Percentiles rank a stretch among this genome's conserved stretches.
Conservation (phyloP, 1,140 invertebrate genomes). For the Papilio dardanus region DNA sequence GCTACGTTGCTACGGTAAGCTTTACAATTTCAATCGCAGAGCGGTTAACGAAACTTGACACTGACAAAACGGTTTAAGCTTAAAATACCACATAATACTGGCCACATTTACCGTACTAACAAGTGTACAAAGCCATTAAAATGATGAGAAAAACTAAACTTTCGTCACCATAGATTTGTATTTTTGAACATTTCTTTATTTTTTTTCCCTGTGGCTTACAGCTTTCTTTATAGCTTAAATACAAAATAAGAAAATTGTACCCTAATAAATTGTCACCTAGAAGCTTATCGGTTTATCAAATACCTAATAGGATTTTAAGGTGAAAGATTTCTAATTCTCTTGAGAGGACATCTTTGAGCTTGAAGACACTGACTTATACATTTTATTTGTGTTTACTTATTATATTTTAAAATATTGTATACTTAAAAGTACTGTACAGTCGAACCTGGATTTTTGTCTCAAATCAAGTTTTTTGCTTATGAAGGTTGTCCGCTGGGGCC, state of each 20-base stretch:
- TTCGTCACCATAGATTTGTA: no score
- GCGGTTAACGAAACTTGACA: background rate
- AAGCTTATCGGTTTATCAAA: background rate
- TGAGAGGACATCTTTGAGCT: background rate
- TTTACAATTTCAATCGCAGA: slow-evolving; percentile 12
- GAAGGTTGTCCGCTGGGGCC: no score
- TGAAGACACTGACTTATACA: no score
- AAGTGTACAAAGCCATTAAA: background rate
- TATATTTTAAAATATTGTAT: no score
- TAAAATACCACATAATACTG: slow-evolving; percentile 5
- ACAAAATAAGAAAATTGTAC: background rate
- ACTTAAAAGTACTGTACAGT: no score
- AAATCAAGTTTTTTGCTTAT: no score
- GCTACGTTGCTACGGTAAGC: background rate
- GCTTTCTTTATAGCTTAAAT: background rate
- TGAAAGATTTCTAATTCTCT: background rate
- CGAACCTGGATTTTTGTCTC: no score
- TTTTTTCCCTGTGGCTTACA: no score
- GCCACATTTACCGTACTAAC: background rate
- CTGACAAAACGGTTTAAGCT: background rate
- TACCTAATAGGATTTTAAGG: background rate
- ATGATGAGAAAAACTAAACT: background rate
- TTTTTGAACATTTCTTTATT: no score
- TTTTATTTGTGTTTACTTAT: no score
- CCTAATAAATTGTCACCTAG: background rate